These are phyloP conservation scores for Clistopyga incitator DNA, from an alignment of 2,888 invertebrate genomes.

Conservation along the genomic window DNA sequence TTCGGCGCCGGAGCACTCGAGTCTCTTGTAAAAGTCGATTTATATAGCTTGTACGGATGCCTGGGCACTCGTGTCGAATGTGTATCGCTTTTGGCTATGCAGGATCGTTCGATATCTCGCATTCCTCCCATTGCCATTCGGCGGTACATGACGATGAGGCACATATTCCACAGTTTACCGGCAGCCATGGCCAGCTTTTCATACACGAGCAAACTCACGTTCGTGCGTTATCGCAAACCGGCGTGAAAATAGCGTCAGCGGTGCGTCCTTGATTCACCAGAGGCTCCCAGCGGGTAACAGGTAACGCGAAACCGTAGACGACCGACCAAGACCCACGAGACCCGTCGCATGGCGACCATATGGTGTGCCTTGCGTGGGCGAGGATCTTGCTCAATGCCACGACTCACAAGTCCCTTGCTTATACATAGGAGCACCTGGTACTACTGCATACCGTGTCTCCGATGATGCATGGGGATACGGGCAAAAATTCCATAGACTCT, in stretches of 20 bases:
- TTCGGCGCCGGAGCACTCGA: neutral
- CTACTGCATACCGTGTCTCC: neutral
- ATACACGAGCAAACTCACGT: neutral
- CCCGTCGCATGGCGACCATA: slow-evolving; percentile 44
- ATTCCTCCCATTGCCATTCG: slow-evolving; percentile 16
- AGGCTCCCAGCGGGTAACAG: neutral
- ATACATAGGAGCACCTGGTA: neutral
- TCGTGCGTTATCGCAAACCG: slow-evolving; percentile 32
- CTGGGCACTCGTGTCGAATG: neutral
- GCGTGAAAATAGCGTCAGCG: neutral
- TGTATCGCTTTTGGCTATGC: neutral
- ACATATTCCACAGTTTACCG: neutral
- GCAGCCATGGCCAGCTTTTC: neutral
- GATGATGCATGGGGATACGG: slow-evolving; percentile 10
- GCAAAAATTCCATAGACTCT: neutral
- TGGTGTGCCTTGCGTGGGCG: neutral
- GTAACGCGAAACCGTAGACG: slow-evolving; percentile 26
- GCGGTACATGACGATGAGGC: neutral
- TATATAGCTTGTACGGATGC: slow-evolving; percentile 8
- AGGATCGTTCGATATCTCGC: slow-evolving; percentile 21
- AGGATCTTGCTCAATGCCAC: neutral
- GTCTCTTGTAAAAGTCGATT: slow-evolving; percentile 13
- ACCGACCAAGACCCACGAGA: slow-evolving; percentile 5
- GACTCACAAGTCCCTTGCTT: slow-evolving; percentile 9
- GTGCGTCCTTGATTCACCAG: neutral